A percentile compares a stretch with the other conserved stretches of the same genome.
These are phyloP conservation scores for Pandemis heparana DNA, from an alignment of 2,888 invertebrate species.

Conservation along the genomic window DNA sequence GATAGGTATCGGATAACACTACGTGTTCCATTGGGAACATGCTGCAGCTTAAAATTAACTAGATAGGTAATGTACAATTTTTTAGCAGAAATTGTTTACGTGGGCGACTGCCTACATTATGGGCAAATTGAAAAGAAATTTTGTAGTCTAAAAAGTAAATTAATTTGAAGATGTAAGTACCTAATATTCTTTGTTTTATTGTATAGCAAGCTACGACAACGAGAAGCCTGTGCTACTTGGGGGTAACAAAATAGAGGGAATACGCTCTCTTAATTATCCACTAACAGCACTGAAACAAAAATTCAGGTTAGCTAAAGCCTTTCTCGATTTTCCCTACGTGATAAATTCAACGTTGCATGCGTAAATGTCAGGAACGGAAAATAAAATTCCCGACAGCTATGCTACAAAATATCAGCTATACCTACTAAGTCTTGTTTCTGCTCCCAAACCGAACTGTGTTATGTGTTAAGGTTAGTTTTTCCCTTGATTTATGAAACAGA, in stretches of 20 bases:
- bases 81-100: neutral
- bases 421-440: neutral
- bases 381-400: neutral
- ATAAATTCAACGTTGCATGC: neutral
- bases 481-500: neutral
- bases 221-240: too few relatives aligned
- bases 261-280: too few relatives aligned
- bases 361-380: neutral
- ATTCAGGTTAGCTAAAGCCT: neutral
- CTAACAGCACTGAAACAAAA: too few relatives aligned
- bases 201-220: too few relatives aligned
- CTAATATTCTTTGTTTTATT: too few relatives aligned
- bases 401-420: neutral
- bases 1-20: slow-evolving; percentile 12
- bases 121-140: too few relatives aligned
- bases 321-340: neutral
- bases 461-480: neutral
- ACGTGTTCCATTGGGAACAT: slow-evolving; percentile 2
- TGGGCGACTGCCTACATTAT: too few relatives aligned
- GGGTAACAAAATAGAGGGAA: too few relatives aligned
- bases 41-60: neutral
- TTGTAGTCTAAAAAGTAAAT: too few relatives aligned
- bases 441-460: neutral
- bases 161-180: too few relatives aligned
- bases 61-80: neutral